phyloP scores from a whole-genome alignment of 2,888 invertebrate genomes.

The Nomada lathburiana region DNA sequence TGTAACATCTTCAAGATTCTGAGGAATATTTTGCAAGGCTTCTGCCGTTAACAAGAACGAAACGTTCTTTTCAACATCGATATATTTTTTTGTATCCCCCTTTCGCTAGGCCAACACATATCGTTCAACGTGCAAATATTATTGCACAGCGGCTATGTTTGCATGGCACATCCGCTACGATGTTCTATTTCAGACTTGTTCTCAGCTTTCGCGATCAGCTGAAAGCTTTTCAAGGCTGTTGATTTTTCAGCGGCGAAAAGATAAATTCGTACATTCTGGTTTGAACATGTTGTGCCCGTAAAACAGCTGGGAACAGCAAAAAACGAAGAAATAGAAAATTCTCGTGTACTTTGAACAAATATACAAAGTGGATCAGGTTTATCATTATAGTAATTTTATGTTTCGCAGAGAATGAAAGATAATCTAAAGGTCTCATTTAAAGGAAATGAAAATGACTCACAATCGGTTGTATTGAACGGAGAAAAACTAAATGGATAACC shows the following conservation, averaged over 20 bases:
- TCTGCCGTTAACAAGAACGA: not conserved
- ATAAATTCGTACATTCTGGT: not conserved
- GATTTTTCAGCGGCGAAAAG: conserved; percentile 28
- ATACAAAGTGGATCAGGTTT: not conserved
- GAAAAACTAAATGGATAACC: not conserved
- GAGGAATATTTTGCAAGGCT: not conserved
- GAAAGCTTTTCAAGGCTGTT: conserved; percentile 57
- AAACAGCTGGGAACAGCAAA: not conserved
- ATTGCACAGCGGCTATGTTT: conserved; percentile 55
- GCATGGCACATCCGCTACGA: conserved; percentile 57
- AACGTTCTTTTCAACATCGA: not conserved
- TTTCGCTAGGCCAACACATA: conserved; percentile 36
- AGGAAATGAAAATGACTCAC: not conserved
- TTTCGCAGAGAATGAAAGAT: not conserved
- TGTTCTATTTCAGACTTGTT: conserved; percentile 57
- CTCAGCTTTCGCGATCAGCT: conserved; percentile 46
- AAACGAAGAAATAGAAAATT: not conserved
- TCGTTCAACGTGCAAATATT: conserved; percentile 63
- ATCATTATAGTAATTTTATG: not conserved
- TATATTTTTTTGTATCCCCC: conserved; percentile 36
- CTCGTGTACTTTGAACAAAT: not conserved
- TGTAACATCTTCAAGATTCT: too few relatives aligned
- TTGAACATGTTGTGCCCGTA: not conserved
- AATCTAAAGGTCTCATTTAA: not conserved
- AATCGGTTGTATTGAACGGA: too few relatives aligned